These are phyloP conservation scores for Drosophila sproati DNA, from an alignment of 1,140 invertebrate genomes.

Conservation along the genomic window DNA sequence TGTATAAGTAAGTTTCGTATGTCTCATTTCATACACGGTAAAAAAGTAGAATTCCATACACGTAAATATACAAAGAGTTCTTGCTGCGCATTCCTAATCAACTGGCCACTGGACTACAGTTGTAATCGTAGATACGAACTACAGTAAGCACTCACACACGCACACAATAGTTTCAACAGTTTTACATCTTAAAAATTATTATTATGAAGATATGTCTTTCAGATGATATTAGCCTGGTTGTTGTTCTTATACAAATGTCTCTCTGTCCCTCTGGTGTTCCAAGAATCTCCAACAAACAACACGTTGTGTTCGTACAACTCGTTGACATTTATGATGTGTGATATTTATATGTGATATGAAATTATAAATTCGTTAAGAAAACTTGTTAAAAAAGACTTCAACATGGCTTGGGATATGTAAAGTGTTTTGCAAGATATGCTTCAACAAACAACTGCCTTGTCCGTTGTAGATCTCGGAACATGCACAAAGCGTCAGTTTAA, in stretches of 20 bases:
- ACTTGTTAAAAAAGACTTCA: slow-evolving; percentile 22
- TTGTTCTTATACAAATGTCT: slow-evolving; percentile 23
- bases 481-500: slow-evolving; percentile 25
- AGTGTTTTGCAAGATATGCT: slow-evolving; percentile 36
- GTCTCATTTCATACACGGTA: slow-evolving; percentile 53
- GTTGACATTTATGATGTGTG: not conserved
- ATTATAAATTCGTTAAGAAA: slow-evolving; percentile 65
- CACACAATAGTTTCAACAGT: slow-evolving; percentile 65
- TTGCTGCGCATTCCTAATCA: slow-evolving; percentile 21
- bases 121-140: not conserved
- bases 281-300: slow-evolving; percentile 20
- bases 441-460: not conserved
- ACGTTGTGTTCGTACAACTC: too few relatives aligned
- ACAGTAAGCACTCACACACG: slow-evolving; percentile 36
- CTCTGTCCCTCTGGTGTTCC: slow-evolving; percentile 3
- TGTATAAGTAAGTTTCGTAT: slow-evolving; percentile 71
- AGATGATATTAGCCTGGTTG: slow-evolving; percentile 84
- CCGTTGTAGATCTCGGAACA: slow-evolving; percentile 29
- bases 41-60: slow-evolving; percentile 75
- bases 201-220: slow-evolving; percentile 83
- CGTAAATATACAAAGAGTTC: slow-evolving; percentile 67
- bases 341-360: slow-evolving; percentile 22
- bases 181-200: slow-evolving; percentile 80
- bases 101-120: slow-evolving; percentile 9
- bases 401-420: slow-evolving; percentile 51